phyloP scores from a whole-genome alignment of 2,888 invertebrate species.

The Volucella zonaria region DNA sequence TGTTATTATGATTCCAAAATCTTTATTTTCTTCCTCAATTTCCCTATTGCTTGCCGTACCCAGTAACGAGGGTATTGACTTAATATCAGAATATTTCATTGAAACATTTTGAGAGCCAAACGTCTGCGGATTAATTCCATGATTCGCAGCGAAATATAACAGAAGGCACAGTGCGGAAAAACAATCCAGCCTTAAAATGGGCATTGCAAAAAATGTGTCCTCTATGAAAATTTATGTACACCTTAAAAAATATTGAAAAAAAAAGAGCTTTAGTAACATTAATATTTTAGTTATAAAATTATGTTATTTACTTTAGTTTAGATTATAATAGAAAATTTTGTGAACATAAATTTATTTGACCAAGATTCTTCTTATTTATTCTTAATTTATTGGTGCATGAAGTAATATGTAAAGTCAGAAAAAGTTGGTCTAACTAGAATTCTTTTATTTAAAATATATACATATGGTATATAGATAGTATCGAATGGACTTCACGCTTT shows the following conservation, averaged over 20 bases:
- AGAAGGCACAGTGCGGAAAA: constrained; percentile 57
- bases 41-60: constrained; percentile 36
- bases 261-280: not conserved
- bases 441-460: too few relatives aligned
- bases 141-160: constrained; percentile 41
- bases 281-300: not conserved
- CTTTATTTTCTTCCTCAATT: constrained; percentile 27
- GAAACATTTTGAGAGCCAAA: constrained; percentile 58
- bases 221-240: constrained; percentile 32
- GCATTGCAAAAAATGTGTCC: constrained; percentile 49
- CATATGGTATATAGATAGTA: too few relatives aligned
- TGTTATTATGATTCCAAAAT: constrained; percentile 20
- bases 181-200: constrained; percentile 38
- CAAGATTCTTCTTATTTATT: too few relatives aligned
- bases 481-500: too few relatives aligned
- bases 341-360: too few relatives aligned
- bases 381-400: too few relatives aligned
- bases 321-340: too few relatives aligned
- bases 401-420: too few relatives aligned
- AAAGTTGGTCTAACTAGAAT: too few relatives aligned
- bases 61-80: constrained; percentile 25
- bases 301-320: not conserved
- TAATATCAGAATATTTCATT: constrained; percentile 29
- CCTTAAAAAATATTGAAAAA: constrained; percentile 20
- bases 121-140: constrained; percentile 42